Percentiles rank a stretch among this genome's conserved stretches.
Evolutionary conservation across 2,888 invertebrate genomes (phyloP).

Genomic region (Augiades crinisus): DNA sequence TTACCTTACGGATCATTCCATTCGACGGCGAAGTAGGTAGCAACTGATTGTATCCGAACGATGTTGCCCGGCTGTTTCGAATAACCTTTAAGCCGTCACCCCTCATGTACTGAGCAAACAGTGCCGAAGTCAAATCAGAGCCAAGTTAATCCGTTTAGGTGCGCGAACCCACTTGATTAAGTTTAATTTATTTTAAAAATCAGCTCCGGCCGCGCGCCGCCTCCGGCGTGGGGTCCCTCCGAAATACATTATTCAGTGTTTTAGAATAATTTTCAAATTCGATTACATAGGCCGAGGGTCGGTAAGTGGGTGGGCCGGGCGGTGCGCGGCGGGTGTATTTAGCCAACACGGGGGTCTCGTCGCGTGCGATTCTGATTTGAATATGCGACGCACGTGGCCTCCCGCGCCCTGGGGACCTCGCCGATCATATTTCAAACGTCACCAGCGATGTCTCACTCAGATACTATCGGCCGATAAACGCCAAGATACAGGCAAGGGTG

Average conservation of each 20-base stretch:
- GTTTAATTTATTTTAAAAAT: constrained; percentile 82
- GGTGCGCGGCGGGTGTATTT: constrained; percentile 74
- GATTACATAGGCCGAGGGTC: constrained; percentile 81
- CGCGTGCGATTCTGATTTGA: constrained; percentile 80
- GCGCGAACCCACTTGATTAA: constrained; percentile 81
- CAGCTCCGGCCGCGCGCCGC: constrained; percentile 67
- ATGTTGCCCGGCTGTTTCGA: constrained; percentile 60
- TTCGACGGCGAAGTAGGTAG: background rate
- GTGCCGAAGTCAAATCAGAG: constrained; percentile 75
- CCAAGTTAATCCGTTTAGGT: constrained; percentile 81
- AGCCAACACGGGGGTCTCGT: constrained; percentile 80
- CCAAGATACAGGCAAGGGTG: constrained; percentile 72
- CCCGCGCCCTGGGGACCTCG: constrained; percentile 70
- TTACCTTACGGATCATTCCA: background rate
- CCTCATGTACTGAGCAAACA: constrained; percentile 70
- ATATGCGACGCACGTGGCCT: constrained; percentile 79
- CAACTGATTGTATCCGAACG: constrained; percentile 39
- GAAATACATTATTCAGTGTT: constrained; percentile 82
- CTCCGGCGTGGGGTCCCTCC: constrained; percentile 71
- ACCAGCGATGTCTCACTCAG: constrained; percentile 81
- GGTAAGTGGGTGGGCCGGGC: constrained; percentile 59
- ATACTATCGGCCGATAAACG: constrained; percentile 79
- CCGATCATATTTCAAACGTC: constrained; percentile 82
- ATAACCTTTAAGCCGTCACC: constrained; percentile 66
- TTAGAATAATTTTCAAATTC: constrained; percentile 82